Base-by-base conservation (phyloP, 2,113 vertebrate species). In the Heterochromis multidens region DNA sequence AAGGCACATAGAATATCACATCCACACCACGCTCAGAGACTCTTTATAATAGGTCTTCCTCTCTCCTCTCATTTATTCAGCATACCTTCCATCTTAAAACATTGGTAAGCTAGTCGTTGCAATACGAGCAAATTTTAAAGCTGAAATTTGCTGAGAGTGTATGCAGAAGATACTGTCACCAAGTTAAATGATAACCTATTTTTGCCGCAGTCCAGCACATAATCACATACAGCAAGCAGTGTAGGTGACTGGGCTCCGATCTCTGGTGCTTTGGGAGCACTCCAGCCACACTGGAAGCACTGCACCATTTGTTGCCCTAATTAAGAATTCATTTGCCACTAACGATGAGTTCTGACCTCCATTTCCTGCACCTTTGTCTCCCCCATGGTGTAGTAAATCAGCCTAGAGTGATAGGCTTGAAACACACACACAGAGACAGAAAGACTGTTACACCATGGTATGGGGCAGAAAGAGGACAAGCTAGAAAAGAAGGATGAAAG, bases 321-420 rank as follows among this genome's bases (percentile, higher is more conserved):
- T 96, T 94, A 96, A 95, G 93, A 95, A 96, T 95, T 95, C 94
- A 96, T 93, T 93, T 90, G 87, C 93, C 90, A 91, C 93, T 95
- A 95, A 96, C 84, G 89, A 95, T 94, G 91, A 95, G 91, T 93
- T 93, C 89, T 94, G 93, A 94, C 92, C 93, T 94, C 91, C 92
- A 93, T 93, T 93, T 92, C 85, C 93, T 93, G 87, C 90, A 90
- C 85, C 87, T 89, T 92, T 83, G 82, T 52, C 87, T 80, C 85
- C 80, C 87, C 89, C 54, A 65, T 63, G 1, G 88, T 27, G 70
- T 84, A 65, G 79, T 92, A 94, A 92, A 93, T 93, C 90, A 93
- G 81, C 87, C 83, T 31, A 67, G 86, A 92, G 89, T 91, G 87
- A 91, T 85, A 52, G 46, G 49, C 46, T 46, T 81, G 79, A 83